Conservation (phyloP, 92 coral and sea anemone genomes). For the Plumapathes pennacea region DNA sequence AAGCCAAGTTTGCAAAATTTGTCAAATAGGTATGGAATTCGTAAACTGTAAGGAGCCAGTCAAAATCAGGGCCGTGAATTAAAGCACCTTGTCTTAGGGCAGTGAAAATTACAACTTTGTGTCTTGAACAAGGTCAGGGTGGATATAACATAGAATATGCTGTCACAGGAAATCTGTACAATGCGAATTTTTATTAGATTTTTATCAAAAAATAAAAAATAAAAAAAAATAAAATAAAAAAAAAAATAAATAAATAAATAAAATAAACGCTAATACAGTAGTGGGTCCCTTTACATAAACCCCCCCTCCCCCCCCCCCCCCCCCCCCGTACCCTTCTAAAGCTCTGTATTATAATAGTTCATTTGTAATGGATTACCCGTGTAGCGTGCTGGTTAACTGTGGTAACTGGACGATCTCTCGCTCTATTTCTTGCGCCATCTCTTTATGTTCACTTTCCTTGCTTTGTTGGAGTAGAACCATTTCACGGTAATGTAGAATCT, state of each 20-base stretch:
- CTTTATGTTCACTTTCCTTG: constrained; percentile 26
- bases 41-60: no score
- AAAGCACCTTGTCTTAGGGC: no score
- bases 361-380: constrained; percentile 66
- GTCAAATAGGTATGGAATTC: no score
- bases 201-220: no score
- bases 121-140: no score
- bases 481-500: constrained; percentile 87
- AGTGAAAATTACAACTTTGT: no score
- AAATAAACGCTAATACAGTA: background rate
- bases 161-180: no score
- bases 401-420: constrained; percentile 71
- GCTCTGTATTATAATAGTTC: background rate
- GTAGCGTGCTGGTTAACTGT: constrained; percentile 69
- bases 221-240: no score
- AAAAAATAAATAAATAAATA: background rate
- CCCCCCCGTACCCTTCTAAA: background rate
- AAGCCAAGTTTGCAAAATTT: no score
- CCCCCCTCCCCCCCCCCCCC: background rate
- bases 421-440: constrained; percentile 43
- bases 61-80: no score
- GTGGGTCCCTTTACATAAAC: background rate
- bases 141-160: no score
- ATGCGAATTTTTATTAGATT: no score
- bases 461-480: constrained; percentile 73